A percentile compares a stretch with the other conserved stretches of the same genome.
Conservation (phyloP, 2,888 invertebrate genomes). For the Scaptodrosophila latifasciaeformis region DNA sequence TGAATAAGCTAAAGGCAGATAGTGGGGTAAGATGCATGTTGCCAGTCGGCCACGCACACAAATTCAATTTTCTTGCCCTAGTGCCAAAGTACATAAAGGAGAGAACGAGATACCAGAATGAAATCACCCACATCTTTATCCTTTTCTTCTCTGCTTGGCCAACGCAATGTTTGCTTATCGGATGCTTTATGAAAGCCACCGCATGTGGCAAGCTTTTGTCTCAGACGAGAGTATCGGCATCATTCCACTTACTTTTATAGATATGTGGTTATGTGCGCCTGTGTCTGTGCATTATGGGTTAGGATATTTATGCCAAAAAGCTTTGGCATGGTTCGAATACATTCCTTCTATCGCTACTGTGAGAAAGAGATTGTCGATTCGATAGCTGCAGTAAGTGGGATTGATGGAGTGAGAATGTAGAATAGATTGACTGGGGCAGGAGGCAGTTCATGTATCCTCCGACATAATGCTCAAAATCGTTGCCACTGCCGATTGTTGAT, state of each 20-base stretch:
- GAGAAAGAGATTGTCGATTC: slow-evolving; percentile 13
- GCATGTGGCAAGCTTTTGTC: slow-evolving; percentile 36
- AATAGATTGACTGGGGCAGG: too few species aligned
- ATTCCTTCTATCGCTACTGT: too few species aligned
- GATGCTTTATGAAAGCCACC: slow-evolving; percentile 18
- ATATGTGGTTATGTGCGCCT: slow-evolving; percentile 1
- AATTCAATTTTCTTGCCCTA: slow-evolving; percentile 53
- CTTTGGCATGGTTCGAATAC: slow-evolving; percentile 45
- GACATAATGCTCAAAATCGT: too few species aligned
- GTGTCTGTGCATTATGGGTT: slow-evolving; percentile 47
- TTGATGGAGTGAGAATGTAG: too few species aligned
- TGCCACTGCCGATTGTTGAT: slow-evolving; percentile 16
- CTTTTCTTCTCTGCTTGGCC: neutral
- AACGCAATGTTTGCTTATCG: neutral
- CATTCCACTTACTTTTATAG: neutral
- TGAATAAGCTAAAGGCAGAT: neutral
- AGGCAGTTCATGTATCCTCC: too few species aligned
- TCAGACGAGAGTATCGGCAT: slow-evolving; percentile 14
- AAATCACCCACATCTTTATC: too few species aligned
- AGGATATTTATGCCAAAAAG: slow-evolving; percentile 51
- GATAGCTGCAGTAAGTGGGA: slow-evolving; percentile 15
- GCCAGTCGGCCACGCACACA: slow-evolving; percentile 25
- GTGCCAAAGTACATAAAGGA: slow-evolving; percentile 8
- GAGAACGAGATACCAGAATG: too few species aligned
- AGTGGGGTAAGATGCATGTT: neutral